These are phyloP conservation scores for Coregonus clupeaformis DNA, from an alignment of 2,113 vertebrate species.

Conservation along the genomic window DNA sequence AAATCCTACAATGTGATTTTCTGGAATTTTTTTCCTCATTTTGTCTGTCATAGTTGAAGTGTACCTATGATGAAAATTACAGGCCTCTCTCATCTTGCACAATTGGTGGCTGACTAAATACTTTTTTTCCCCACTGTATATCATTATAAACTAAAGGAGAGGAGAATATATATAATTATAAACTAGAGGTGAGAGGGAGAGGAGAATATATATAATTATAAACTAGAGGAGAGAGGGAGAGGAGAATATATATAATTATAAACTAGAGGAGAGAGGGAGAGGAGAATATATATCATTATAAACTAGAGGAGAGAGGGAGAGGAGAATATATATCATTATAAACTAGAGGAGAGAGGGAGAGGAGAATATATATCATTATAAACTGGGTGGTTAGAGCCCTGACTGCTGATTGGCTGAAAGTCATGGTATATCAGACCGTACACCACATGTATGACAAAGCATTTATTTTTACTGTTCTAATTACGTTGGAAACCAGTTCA, in stretches of 20 bases:
- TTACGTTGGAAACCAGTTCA: too few species aligned
- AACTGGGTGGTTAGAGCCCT: neutral
- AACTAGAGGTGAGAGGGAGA: slow-evolving; percentile 33
- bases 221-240: slow-evolving; percentile 33
- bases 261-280: slow-evolving; percentile 33
- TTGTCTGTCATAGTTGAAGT: too few species aligned
- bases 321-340: neutral
- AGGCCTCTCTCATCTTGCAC: too few species aligned
- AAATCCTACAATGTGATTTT: too few species aligned
- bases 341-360: slow-evolving; percentile 33
- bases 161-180: neutral
- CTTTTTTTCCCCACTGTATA: too few species aligned
- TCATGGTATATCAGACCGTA: too few species aligned
- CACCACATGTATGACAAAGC: too few species aligned
- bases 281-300: neutral
- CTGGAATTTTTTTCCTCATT: too few species aligned
- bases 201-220: neutral
- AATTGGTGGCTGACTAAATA: too few species aligned
- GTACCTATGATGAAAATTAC: too few species aligned
- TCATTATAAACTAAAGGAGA: too few species aligned
- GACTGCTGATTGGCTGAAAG: neutral
- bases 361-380: neutral
- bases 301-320: slow-evolving; percentile 33
- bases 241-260: neutral
- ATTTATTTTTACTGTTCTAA: too few species aligned